Evolutionary conservation across 1,140 invertebrate species (phyloP), one percentile per base, ranked within the genome.

Genomic region (Danaus plexippus): DNA sequence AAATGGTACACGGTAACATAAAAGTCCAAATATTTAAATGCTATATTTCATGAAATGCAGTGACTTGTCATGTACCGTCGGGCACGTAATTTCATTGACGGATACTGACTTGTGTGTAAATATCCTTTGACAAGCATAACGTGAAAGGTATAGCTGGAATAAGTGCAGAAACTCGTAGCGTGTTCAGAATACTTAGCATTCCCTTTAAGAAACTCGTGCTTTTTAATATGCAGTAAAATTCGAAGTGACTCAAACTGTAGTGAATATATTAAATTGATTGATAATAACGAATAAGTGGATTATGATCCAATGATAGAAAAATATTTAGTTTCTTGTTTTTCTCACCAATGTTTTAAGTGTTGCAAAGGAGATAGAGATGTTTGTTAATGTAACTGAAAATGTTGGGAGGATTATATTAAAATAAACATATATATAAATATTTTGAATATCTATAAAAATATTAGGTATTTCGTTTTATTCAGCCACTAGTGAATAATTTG

Each of bases 31-130:
- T 32, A 32, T 32, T 32, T 32, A 32, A 32, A 32, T 32, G 22
- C 22, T 62, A 47, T 42, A 40, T 40, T 15, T 11, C 13, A 43
- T 46, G 8, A 48, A 48, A 55, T 47, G 47, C 43, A 11, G 42
- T 32, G 50, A 40, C 47, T 32, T 43, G 42, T 55, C 22, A n/a
- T 42, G 57, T 57, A 61, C 54, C 9, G 18, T 48, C 56, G 43
- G 60, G 59, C 61, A 56, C 56, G 54, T 61, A 67, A 67, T 64
- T 56, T 56, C 50, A 56, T 61, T 61, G 56, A 43, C 43, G 54
- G 52, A 42, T 55, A 46, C 47, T 58, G 58, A 61, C 54, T 32
- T 32, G 22, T 32, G 58, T 56, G 64, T 67, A 61, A 67, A 64
- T 57, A 61, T 52, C 53, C 55, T 63, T 66, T 64, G 61, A 61